Percentiles rank a stretch among this genome's conserved stretches.
phyloP scores from a whole-genome alignment of 2,888 invertebrate species.

The Keiferia lycopersicella region DNA sequence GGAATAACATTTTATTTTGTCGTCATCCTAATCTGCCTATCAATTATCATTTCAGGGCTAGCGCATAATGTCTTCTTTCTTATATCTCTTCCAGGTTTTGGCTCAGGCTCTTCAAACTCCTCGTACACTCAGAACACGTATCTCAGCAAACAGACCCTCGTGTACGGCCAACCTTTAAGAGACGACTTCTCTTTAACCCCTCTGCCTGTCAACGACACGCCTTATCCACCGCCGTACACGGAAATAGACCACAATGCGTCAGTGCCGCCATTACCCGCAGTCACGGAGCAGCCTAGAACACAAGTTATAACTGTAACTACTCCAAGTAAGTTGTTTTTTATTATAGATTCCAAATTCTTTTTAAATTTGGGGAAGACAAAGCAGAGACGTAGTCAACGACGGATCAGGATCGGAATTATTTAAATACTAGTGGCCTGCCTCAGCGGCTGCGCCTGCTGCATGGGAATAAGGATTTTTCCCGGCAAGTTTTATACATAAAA shows the following conservation, averaged over 20 bases:
- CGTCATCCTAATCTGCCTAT: too few species aligned
- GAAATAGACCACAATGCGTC: slow-evolving; percentile 40
- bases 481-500: too few species aligned
- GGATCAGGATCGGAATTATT: too few species aligned
- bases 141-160: slow-evolving; percentile 49
- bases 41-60: too few species aligned
- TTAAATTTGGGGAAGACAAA: too few species aligned
- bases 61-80: too few species aligned
- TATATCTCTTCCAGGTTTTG: background rate
- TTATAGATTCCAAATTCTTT: too few species aligned
- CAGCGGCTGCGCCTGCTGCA: too few species aligned
- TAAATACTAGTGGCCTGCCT: too few species aligned
- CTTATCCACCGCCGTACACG: slow-evolving; percentile 63
- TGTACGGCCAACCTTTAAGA: slow-evolving; percentile 43
- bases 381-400: too few species aligned
- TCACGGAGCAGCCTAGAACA: slow-evolving; percentile 46
- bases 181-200: slow-evolving; percentile 49
- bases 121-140: slow-evolving; percentile 30
- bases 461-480: too few species aligned
- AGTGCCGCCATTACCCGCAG: slow-evolving; percentile 11
- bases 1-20: too few species aligned
- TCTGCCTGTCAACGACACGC: slow-evolving; percentile 40
- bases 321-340: slow-evolving; percentile 36
- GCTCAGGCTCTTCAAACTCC: slow-evolving; percentile 23
- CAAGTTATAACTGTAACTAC: slow-evolving; percentile 47